Evolutionary conservation across 2,888 invertebrate species (phyloP), one percentile per base, ranked within the genome.

Genomic region (Parnassius orleans): DNA sequence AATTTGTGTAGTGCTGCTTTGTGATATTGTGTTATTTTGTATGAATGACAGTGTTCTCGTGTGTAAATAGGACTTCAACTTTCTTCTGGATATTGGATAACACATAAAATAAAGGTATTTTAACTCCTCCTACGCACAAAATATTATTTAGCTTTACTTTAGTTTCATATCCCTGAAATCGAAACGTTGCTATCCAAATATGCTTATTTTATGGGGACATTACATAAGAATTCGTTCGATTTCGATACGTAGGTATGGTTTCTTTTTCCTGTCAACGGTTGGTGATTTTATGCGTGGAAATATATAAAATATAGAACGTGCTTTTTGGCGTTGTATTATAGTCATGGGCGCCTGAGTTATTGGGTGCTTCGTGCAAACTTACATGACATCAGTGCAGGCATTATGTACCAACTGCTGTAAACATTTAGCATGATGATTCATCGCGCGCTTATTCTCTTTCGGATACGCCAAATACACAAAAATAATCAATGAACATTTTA

Each of bases 51-150:
- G 90, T 91, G 91, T 77, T 74, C 72, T 77, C 76, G 78, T 86
- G 90, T 87, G 85, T 88, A 86, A 87, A 87, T 80, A 86, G 80
- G 82, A 87, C 87, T 85, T 76, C 81, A 79, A 86, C 85, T 86
- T 86, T 87, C 86, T 86, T 84, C 83, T 85, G 85, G 87, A 89
- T 90, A 91, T 91, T 91, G 90, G 91, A 91, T 90, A 90, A 90
- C 91, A 90, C 84, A 81, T 84, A 84, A 86, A 87, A 82, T 81
- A 81, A 84, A 90, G 91, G 90, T 90, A 90, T 90, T 90, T 89
- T 81, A 61, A 64, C 72, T 76, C 86, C 81, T 84, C 85, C 86
- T 87, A 86, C 83, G 83, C 83, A 75, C 75, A 66, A 78, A 77
- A 79, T 78, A 69, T 74, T 73, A 66, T 67, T 67, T 66, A 51